Conservation (phyloP, 1,140 invertebrate genomes). For the Stenopsyche tienmushanensis region DNA sequence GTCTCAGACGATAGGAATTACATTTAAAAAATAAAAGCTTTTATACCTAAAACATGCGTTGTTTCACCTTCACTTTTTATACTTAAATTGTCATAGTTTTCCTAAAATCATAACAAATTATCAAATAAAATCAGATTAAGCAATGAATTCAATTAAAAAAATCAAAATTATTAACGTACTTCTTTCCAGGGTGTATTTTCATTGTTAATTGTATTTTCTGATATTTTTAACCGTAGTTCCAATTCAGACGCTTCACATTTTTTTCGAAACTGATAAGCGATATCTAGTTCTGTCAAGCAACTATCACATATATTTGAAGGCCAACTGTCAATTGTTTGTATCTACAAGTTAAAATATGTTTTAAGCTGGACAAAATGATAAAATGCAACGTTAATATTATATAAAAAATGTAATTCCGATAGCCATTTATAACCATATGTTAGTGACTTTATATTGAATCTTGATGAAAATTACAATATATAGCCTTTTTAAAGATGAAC, state of each 20-base stretch:
- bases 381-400: too few species aligned
- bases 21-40: too few species aligned
- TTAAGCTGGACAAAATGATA: too few species aligned
- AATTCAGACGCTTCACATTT: conserved; percentile 31
- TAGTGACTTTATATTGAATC: too few species aligned
- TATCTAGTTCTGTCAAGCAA: conserved; percentile 30
- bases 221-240: conserved; percentile 1
- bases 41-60: too few species aligned
- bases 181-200: neutral
- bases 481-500: too few species aligned
- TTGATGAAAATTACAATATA: too few species aligned
- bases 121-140: neutral
- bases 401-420: too few species aligned
- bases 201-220: neutral
- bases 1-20: too few species aligned
- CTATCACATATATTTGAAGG: conserved; percentile 34
- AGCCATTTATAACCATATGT: too few species aligned
- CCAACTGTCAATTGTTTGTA: conserved; percentile 23
- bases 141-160: neutral
- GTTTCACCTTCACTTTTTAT: neutral
- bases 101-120: neutral
- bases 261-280: conserved; percentile 27
- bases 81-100: neutral
- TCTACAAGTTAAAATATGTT: conserved; percentile 13
- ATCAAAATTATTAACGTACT: neutral